Evolutionary conservation across 2,113 vertebrate genomes (phyloP).

Genomic region (Ranitomeya imitator): DNA sequence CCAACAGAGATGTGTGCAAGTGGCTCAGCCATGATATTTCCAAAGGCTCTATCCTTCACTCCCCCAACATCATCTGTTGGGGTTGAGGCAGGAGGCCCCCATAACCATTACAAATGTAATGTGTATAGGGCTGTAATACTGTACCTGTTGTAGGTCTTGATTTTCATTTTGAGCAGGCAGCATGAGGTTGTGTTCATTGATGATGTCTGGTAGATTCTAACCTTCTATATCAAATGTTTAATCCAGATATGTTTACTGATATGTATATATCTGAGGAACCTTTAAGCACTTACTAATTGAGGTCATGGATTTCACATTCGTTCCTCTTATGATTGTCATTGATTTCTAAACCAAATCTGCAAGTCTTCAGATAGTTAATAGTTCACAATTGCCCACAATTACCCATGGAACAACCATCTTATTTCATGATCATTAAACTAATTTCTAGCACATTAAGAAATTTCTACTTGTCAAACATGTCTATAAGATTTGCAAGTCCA

Average conservation of each 20-base stretch:
- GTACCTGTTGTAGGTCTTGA: not conserved
- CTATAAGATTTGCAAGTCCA: not conserved
- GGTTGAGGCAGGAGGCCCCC: too few species aligned
- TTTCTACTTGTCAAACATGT: not conserved
- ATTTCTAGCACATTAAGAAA: not conserved
- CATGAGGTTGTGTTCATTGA: not conserved
- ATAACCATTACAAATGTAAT: too few species aligned
- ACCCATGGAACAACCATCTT: not conserved
- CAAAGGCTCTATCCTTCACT: too few species aligned
- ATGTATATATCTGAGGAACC: not conserved
- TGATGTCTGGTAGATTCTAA: not conserved
- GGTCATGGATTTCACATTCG: too few species aligned
- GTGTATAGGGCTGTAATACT: too few species aligned
- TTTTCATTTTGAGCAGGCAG: not conserved
- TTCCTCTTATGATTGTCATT: too few species aligned
- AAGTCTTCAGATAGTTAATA: not conserved
- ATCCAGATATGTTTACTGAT: not conserved
- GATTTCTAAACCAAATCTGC: too few species aligned
- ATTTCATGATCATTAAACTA: not conserved
- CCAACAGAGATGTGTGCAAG: too few species aligned
- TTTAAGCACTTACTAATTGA: too few species aligned
- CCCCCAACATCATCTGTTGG: too few species aligned
- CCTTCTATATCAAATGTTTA: not conserved
- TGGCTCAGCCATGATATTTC: too few species aligned
- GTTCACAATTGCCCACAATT: not conserved